phyloP scores from a whole-genome alignment of 1,140 invertebrate species.

The Drosophila persimilis region DNA sequence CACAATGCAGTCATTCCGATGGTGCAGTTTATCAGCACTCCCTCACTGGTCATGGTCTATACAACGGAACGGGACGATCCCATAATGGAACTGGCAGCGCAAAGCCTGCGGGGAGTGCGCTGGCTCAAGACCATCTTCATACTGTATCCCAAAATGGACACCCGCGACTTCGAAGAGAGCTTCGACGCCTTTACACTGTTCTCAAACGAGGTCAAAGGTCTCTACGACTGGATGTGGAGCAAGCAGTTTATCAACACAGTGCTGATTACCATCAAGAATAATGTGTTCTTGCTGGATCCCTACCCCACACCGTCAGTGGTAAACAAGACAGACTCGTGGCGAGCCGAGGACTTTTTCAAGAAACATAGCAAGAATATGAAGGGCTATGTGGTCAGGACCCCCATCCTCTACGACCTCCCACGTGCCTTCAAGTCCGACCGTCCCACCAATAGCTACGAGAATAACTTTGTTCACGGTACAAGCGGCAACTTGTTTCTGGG shows the following conservation, averaged over 20 bases:
- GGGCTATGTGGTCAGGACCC: conserved; percentile 57
- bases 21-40: conserved; percentile 61
- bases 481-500: conserved; percentile 65
- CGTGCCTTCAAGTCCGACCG: conserved; percentile 59
- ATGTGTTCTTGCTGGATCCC: conserved; percentile 58
- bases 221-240: conserved; percentile 63
- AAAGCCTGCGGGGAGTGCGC: conserved; percentile 40
- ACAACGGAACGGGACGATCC: conserved; percentile 64
- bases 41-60: conserved; percentile 58
- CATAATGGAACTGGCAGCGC: conserved; percentile 69
- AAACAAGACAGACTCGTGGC: conserved; percentile 59
- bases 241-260: conserved; percentile 65
- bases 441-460: conserved; percentile 19
- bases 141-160: conserved; percentile 43
- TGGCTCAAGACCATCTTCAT: conserved; percentile 70
- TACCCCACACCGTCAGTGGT: conserved; percentile 55
- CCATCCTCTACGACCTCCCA: conserved; percentile 63
- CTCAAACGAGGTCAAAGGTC: conserved; percentile 12
- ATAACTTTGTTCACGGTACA: conserved; percentile 48
- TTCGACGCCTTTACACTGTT: conserved; percentile 30
- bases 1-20: conserved; percentile 26
- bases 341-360: conserved; percentile 45
- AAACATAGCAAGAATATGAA: conserved; percentile 43
- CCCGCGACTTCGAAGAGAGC: conserved; percentile 22
- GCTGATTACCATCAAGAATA: conserved; percentile 57